phyloP scores from a whole-genome alignment of 2,888 invertebrate genomes.

The Epirrhoe alternata region DNA sequence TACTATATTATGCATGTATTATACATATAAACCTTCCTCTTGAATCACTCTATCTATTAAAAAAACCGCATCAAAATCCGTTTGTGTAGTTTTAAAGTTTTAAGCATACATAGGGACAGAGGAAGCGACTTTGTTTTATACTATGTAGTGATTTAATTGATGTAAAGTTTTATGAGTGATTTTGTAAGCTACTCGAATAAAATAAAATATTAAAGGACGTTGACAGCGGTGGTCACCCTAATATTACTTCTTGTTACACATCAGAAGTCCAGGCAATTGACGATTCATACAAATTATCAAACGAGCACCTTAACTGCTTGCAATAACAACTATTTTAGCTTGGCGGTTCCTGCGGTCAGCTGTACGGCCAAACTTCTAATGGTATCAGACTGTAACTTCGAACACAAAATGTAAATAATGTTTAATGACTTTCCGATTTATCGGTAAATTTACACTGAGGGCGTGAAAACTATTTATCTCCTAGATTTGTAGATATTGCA shows the following conservation, averaged over 20 bases:
- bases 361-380: constrained; percentile 31
- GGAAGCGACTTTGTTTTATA: no score
- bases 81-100: no score
- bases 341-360: constrained; percentile 24
- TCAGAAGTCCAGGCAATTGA: constrained; percentile 28
- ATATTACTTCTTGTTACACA: constrained; percentile 30
- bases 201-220: no score
- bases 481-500: neutral
- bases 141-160: no score
- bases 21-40: no score
- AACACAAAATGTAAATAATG: constrained; percentile 19
- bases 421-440: constrained; percentile 32
- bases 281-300: constrained; percentile 18
- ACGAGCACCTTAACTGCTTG: constrained; percentile 7
- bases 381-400: constrained; percentile 22
- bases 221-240: constrained; percentile 28
- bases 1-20: no score
- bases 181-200: no score
- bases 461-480: neutral
- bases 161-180: no score
- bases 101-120: no score
- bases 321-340: constrained; percentile 25
- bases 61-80: no score
- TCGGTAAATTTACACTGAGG: constrained; percentile 19
- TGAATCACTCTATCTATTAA: no score